phyloP scores from a whole-genome alignment of 2,888 invertebrate species.

The Capitulum mitella region DNA sequence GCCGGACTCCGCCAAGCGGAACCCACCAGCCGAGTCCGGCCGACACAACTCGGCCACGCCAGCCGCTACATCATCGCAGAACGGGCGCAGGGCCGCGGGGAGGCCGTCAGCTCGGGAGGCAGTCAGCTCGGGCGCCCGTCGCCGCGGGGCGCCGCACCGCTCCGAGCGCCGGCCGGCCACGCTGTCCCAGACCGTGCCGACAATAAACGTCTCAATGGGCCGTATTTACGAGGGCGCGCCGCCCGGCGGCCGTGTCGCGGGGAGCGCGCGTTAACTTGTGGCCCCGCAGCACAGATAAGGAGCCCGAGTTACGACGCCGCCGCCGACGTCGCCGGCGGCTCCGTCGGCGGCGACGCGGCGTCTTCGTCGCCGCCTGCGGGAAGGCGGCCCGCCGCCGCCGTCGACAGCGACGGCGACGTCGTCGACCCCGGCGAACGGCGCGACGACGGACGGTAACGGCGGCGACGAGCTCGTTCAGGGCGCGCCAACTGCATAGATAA shows the following conservation, averaged over 20 bases:
- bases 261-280: not conserved
- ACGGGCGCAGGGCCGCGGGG: too few relatives aligned
- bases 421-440: not conserved
- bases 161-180: not conserved
- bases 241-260: not conserved
- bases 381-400: not conserved
- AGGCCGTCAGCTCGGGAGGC: too few relatives aligned
- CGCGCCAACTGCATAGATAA: not conserved
- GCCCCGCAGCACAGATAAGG: not conserved
- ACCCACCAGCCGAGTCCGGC: too few relatives aligned
- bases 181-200: not conserved
- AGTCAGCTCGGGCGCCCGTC: not conserved
- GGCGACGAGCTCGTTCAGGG: not conserved
- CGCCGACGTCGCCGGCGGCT: not conserved
- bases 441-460: not conserved
- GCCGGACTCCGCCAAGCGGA: too few relatives aligned
- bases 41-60: too few relatives aligned
- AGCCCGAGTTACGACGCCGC: not conserved
- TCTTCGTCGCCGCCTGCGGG: not conserved
- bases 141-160: not conserved
- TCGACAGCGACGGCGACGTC: not conserved
- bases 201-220: slow-evolving; percentile 4
- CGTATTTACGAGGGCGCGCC: not conserved
- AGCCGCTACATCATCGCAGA: too few relatives aligned
- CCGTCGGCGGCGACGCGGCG: not conserved